Conservation (phyloP, 35 echinoderm and acorn worm genomes). For the Diadema setosum region DNA sequence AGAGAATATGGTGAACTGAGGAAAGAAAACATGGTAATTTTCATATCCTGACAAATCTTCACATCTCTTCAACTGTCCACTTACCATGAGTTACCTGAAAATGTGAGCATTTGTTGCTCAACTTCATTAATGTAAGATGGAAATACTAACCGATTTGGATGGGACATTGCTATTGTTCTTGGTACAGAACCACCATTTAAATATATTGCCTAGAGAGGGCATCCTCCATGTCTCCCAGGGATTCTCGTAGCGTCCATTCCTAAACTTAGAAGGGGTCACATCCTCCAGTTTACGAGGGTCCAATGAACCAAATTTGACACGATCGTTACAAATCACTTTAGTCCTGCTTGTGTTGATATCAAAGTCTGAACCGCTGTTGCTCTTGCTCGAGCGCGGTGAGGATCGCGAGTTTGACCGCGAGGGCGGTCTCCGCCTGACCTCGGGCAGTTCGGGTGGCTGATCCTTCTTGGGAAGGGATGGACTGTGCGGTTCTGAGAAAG, state of each 20-base stretch:
- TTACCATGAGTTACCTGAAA: no score
- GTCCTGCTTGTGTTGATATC: conserved; percentile 59
- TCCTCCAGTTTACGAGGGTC: conserved; percentile 54
- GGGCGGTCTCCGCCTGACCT: neutral
- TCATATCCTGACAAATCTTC: no score
- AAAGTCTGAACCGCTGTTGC: conserved; percentile 24
- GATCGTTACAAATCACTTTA: conserved; percentile 31
- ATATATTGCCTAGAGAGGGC: neutral
- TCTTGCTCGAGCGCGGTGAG: neutral
- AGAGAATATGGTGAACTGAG: no score
- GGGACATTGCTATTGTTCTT: conserved; percentile 36
- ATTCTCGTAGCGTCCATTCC: conserved; percentile 53
- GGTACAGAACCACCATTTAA: conserved; percentile 16
- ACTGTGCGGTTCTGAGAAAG: neutral
- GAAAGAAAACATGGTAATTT: no score
- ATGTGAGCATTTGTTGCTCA: no score
- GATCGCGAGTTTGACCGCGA: neutral
- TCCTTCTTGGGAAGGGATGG: neutral
- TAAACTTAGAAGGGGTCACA: conserved; percentile 31
- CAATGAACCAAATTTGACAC: conserved; percentile 40
- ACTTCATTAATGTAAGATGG: no score
- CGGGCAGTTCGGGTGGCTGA: neutral
- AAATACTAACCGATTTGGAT: conserved; percentile 49
- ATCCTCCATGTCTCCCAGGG: conserved; percentile 54
- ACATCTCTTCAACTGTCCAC: no score